These are phyloP conservation scores for Drosophila anomalata DNA, from an alignment of 2,888 invertebrate species.

Conservation along the genomic window DNA sequence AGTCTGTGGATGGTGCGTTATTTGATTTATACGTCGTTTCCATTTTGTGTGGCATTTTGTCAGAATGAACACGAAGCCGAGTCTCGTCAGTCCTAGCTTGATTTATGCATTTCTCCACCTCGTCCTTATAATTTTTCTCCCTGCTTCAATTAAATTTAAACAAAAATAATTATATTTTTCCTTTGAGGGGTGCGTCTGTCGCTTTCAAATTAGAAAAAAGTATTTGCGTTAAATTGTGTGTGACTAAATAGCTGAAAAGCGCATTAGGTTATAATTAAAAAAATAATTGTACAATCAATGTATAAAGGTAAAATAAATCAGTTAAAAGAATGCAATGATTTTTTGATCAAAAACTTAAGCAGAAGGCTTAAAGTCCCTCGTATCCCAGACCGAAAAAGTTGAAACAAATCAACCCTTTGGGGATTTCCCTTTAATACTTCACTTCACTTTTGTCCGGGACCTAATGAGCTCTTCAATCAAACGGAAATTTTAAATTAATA, in stretches of 20 bases:
- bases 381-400: background rate
- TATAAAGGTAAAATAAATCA: background rate
- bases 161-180: slow-evolving; percentile 8
- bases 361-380: background rate
- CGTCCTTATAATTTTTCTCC: background rate
- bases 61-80: slow-evolving; percentile 42
- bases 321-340: background rate
- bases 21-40: slow-evolving; percentile 45
- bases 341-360: background rate
- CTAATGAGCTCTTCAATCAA: slow-evolving; percentile 34
- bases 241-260: slow-evolving; percentile 64
- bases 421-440: slow-evolving; percentile 17
- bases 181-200: slow-evolving; percentile 7
- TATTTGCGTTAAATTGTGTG: slow-evolving; percentile 33
- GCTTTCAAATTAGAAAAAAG: slow-evolving; percentile 34
- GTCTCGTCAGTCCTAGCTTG: slow-evolving; percentile 26
- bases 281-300: slow-evolving; percentile 7
- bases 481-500: slow-evolving; percentile 23
- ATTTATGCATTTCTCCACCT: slow-evolving; percentile 32
- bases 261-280: slow-evolving; percentile 46
- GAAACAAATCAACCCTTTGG: background rate
- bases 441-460: slow-evolving; percentile 1
- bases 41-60: slow-evolving; percentile 33
- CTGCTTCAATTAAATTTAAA: slow-evolving; percentile 29
- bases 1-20: slow-evolving; percentile 21